A percentile compares a stretch with the other conserved stretches of the same genome.
Conservation (phyloP, 2,113 vertebrate species). For the Heptranchias perlo region DNA sequence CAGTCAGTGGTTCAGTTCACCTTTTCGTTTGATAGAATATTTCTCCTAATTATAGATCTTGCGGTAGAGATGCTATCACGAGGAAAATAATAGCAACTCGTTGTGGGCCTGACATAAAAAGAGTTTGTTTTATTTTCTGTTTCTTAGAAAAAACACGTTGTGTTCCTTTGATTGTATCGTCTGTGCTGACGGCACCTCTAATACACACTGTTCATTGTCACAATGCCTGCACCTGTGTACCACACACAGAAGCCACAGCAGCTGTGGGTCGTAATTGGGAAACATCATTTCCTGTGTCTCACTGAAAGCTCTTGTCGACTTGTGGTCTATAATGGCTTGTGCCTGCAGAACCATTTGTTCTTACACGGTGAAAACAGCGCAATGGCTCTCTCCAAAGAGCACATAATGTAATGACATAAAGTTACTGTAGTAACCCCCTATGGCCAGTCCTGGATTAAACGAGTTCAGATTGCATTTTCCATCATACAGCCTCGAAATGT, state of each 20-base stretch:
- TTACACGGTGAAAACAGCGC: background rate
- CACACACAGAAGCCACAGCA: conserved; percentile 51
- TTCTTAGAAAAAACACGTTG: background rate
- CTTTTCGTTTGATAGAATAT: background rate
- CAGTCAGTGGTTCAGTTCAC: background rate
- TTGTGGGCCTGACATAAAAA: background rate
- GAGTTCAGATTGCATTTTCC: background rate
- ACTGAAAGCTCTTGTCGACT: conserved; percentile 62
- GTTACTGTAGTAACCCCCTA: background rate
- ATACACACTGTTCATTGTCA: conserved; percentile 64
- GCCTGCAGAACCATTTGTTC: conserved; percentile 22
- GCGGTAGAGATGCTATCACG: background rate
- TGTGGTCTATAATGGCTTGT: background rate
- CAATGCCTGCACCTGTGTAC: conserved; percentile 77
- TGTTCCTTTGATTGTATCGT: conserved; percentile 8
- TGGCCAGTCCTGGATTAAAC: conserved; percentile 27
- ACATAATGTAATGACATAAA: conserved; percentile 22
- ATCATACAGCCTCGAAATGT: background rate
- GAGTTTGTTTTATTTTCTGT: conserved; percentile 16
- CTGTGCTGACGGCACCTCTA: conserved; percentile 61
- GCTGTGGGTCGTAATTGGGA: conserved; percentile 67
- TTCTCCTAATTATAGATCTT: background rate
- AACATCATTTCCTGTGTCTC: conserved; percentile 72
- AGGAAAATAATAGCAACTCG: background rate
- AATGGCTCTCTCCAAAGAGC: conserved; percentile 4